phyloP scores from a whole-genome alignment of 2,113 vertebrate genomes.

The Recurvirostra avosetta region DNA sequence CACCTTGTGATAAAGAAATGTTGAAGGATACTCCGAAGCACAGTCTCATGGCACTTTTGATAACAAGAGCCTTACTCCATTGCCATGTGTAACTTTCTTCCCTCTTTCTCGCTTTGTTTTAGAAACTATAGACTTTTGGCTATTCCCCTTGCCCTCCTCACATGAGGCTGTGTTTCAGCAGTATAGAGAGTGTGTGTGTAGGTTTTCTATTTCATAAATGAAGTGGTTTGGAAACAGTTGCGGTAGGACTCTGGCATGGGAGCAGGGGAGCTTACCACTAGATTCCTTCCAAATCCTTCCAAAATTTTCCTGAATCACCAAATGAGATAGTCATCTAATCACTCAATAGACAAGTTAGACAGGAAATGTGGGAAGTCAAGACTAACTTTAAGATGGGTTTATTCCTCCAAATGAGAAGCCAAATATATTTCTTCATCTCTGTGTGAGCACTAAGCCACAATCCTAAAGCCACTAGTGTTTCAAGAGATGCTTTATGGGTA shows the following conservation, averaged over 20 bases:
- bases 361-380: background rate
- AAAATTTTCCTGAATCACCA: background rate
- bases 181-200: background rate
- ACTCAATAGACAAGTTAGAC: background rate
- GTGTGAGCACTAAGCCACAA: background rate
- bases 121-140: background rate
- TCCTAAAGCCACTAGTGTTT: background rate
- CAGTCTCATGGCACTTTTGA: fast-evolving
- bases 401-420: background rate
- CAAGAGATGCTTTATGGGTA: background rate
- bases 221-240: background rate
- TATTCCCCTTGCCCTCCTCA: background rate
- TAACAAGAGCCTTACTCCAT: background rate
- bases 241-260: background rate
- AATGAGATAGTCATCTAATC: background rate
- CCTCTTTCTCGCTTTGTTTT: background rate
- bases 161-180: background rate
- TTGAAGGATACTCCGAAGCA: background rate
- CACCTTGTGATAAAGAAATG: background rate
- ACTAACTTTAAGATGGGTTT: background rate
- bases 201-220: background rate
- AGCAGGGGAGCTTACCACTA: background rate
- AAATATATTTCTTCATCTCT: background rate
- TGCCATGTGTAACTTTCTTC: background rate
- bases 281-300: background rate